A percentile compares a stretch with the other conserved stretches of the same genome.
These are phyloP conservation scores for Gryllus longicercus DNA, from an alignment of 2,888 invertebrate genomes.

Conservation along the genomic window DNA sequence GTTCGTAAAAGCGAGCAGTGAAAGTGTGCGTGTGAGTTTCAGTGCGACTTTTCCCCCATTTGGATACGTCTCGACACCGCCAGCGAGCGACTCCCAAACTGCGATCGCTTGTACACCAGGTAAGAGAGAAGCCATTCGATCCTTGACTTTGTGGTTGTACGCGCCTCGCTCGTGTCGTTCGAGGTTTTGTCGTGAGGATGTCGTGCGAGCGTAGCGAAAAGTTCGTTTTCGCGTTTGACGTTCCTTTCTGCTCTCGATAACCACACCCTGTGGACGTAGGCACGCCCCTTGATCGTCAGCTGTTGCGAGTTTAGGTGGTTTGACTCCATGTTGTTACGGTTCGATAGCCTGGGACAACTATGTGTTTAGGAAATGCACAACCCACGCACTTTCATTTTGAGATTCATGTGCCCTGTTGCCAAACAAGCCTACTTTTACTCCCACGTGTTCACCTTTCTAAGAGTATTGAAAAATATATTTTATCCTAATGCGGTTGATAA, in stretches of 20 bases:
- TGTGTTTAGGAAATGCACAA: background rate
- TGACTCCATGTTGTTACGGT: constrained; percentile 29
- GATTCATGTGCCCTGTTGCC: too few relatives aligned
- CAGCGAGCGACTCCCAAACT: background rate
- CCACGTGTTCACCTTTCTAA: too few relatives aligned
- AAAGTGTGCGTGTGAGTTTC: constrained; percentile 8
- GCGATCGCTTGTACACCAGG: background rate
- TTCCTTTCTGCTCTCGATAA: constrained; percentile 23
- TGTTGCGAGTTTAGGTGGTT: constrained; percentile 25
- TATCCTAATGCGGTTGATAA: too few relatives aligned
- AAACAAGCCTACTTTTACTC: too few relatives aligned
- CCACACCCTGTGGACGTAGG: constrained; percentile 30
- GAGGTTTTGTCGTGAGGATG: too few relatives aligned
- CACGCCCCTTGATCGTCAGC: constrained; percentile 31
- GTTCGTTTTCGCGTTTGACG: too few relatives aligned
- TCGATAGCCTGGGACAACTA: background rate
- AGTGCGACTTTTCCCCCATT: background rate
- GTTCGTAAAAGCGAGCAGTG: background rate
- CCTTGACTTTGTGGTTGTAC: too few relatives aligned
- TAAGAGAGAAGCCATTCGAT: background rate
- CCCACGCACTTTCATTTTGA: too few relatives aligned
- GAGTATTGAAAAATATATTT: too few relatives aligned
- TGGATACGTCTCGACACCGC: background rate
- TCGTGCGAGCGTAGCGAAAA: too few relatives aligned
- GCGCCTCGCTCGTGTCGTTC: too few relatives aligned